Percentiles rank a stretch among this genome's conserved stretches.
Conservation (phyloP, 2,113 vertebrate genomes). For the Fregetta grallaria region DNA sequence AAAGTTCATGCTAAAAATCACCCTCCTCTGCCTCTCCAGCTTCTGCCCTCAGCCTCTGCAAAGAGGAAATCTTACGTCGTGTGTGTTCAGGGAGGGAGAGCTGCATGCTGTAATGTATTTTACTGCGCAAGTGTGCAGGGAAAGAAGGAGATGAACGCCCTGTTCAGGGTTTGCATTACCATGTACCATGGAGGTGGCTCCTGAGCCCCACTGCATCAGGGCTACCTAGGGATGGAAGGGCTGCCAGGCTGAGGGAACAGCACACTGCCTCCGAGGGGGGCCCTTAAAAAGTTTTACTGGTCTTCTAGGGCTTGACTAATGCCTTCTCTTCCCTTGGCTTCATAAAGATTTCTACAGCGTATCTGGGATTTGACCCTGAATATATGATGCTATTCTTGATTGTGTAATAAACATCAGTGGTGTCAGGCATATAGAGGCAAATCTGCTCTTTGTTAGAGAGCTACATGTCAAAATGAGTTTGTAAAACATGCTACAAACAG, state of each 20-base stretch:
- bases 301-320: not conserved
- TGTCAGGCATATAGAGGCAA: not conserved
- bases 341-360: not conserved
- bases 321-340: not conserved
- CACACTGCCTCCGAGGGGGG: not conserved
- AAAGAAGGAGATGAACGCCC: not conserved
- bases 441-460: constrained; percentile 20
- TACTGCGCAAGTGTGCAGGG: not conserved
- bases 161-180: not conserved
- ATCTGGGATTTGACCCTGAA: not conserved
- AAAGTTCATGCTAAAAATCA: not conserved
- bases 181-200: not conserved
- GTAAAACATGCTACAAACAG: not conserved
- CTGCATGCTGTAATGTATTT: not conserved
- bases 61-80: not conserved
- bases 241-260: not conserved
- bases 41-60: not conserved
- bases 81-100: not conserved
- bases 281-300: not conserved
- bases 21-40: not conserved
- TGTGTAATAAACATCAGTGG: not conserved
- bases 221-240: not conserved
- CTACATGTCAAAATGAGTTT: constrained; percentile 10
- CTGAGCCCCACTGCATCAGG: not conserved
- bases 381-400: not conserved